phyloP scores from a whole-genome alignment of 1,140 invertebrate genomes.

The Halotydeus destructor region DNA sequence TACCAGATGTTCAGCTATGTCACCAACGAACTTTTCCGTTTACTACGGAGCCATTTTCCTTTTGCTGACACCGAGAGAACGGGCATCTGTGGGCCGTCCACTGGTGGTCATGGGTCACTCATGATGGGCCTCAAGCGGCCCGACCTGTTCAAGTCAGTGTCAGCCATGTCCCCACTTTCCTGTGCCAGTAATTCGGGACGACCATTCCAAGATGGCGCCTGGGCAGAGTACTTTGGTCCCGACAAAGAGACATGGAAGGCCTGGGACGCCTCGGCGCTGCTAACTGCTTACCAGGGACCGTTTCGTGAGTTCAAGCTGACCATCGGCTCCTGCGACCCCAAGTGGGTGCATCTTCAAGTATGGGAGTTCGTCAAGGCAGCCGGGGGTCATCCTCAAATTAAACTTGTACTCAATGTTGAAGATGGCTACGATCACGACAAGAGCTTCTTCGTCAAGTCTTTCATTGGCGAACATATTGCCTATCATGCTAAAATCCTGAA shows the following conservation, averaged over 20 bases:
- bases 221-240: slow-evolving; percentile 65
- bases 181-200: slow-evolving; percentile 64
- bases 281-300: slow-evolving; percentile 62
- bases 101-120: slow-evolving; percentile 91
- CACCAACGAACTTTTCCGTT: slow-evolving; percentile 41
- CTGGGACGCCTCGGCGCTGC: slow-evolving; percentile 71
- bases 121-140: slow-evolving; percentile 79
- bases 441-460: slow-evolving; percentile 77
- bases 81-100: slow-evolving; percentile 33
- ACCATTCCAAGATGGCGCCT: too few species aligned
- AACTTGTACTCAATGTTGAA: slow-evolving; percentile 49
- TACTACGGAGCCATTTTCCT: slow-evolving; percentile 14
- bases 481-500: slow-evolving; percentile 36
- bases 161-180: slow-evolving; percentile 87
- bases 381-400: slow-evolving; percentile 42
- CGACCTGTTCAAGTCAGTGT: slow-evolving; percentile 64
- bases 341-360: slow-evolving; percentile 55
- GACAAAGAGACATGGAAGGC: slow-evolving; percentile 43
- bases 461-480: slow-evolving; percentile 77
- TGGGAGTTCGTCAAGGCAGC: slow-evolving; percentile 63
- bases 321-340: slow-evolving; percentile 31
- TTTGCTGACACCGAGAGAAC: slow-evolving; percentile 4
- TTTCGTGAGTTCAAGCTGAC: slow-evolving; percentile 44
- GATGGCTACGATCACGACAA: slow-evolving; percentile 91
- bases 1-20: slow-evolving; percentile 93